Base-by-base conservation (phyloP, 2,888 invertebrate genomes). In the Baronia brevicornis region DNA sequence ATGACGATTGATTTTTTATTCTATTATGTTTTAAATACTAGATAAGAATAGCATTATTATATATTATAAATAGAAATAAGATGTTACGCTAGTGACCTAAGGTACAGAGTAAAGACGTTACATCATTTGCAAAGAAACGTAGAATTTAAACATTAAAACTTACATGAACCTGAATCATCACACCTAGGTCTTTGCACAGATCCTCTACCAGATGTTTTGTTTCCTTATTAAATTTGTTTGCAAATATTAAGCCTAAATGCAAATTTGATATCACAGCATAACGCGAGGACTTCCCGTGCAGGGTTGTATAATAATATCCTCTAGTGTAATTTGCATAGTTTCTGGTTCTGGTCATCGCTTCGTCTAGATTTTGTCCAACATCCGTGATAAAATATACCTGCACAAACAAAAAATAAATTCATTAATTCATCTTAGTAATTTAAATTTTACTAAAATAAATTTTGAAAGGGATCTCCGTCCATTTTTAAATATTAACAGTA, bases 121-220 rank as follows among this genome's bases (percentile, higher is more conserved):
- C n/a, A n/a, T n/a, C n/a, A n/a, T n/a, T n/a, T n/a, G 8, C 17
- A 13, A 24, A 1, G 12, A 15, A 12, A 23, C 2, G 17, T 7
- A 15, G n/a, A 21, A 21, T 21, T n/a, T n/a, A n/a, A n/a, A 4
- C 5, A 20, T 11, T 2, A 10, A 29, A 12, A 21, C 27, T 33
- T 33, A 33, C 33, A n/a, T 33, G 14, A 6, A 33, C 18, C 18
- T 27, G 27, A 17, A 33, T 17, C 3, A 33, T 13, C 4, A 17
- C 22, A 3, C 33, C 27, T 1, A 33, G 17, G 6, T 27, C 11
- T 22, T 17, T 22, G 21, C 22, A 33, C 6, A 33, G 8, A 10
- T 33, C 6, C 4, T 5, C 9, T 1, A 27, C 27, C 4, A 27
- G 10, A 6, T 17, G 7, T 3, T 18, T 22, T 10, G 22, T 6